Conservation (phyloP, 2,888 invertebrate species). For the Agriopis marginaria region DNA sequence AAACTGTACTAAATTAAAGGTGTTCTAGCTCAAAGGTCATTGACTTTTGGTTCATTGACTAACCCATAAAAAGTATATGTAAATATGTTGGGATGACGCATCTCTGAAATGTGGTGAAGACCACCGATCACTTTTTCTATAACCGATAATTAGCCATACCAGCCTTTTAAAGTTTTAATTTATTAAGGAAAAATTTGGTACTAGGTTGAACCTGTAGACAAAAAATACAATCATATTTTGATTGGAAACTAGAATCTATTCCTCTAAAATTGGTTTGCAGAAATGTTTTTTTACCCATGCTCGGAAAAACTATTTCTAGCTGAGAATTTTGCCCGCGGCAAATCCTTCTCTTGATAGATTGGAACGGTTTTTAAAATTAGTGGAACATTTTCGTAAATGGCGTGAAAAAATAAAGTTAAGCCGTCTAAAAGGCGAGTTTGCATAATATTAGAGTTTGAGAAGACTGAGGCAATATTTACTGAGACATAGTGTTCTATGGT, state of each 20-base stretch:
- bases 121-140: no score
- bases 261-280: neutral
- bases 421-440: conserved; percentile 18
- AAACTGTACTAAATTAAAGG: no score
- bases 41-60: no score
- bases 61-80: no score
- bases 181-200: no score
- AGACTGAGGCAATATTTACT: conserved; percentile 28
- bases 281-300: conserved; percentile 10
- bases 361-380: conserved; percentile 33
- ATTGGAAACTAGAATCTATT: conserved; percentile 6
- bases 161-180: no score
- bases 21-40: no score
- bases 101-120: no score
- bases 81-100: no score
- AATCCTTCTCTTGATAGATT: conserved; percentile 35
- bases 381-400: conserved; percentile 26
- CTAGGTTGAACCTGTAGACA: neutral
- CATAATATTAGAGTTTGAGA: conserved; percentile 16
- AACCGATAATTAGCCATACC: no score
- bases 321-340: conserved; percentile 35
- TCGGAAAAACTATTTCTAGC: conserved; percentile 25
- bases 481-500: conserved; percentile 37
- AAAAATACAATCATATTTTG: neutral
- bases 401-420: conserved; percentile 17